Base-by-base conservation (phyloP, 2,113 vertebrate genomes). In the Chrysochloris asiatica region DNA sequence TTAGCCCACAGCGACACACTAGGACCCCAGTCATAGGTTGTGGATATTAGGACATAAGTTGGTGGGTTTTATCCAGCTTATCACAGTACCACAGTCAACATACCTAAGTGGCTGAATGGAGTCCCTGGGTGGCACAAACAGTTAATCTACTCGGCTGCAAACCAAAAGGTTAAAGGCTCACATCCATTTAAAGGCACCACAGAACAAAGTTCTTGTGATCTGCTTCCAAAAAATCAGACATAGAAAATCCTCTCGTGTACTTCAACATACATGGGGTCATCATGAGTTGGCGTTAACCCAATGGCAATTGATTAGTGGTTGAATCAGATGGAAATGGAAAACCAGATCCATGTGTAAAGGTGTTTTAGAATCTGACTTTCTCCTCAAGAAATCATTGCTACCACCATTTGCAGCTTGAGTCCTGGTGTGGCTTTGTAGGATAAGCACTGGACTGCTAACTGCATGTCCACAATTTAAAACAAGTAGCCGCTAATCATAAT, bases 241-340 rank as follows among this genome's bases (percentile, higher is more conserved):
- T 41, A 21, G 67, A n/a, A 69, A 41, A 19, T 19, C n/a, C n/a
- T 67, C 65, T 36, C 17, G 65, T n/a, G n/a, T 69, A 69, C 65
- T 69, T 36, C 38, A 17, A 69, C 65, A 36, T 17, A 38, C 16
- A 21, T 69, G n/a, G 36, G 4, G n/a, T 33, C 13, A 14, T 6
- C 59, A 33, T 33, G 59, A 63, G 59, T 63, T 3, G 12, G 9
- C 10, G 14, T 14, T 14, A 5, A 63, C 28, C 59, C 59, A 63
- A 63, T 13, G 26, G 59, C 59, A 63, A 63, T 3, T 33, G 59
- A 30, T 61, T 36, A 22, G 30, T 83, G 41, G 36, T 43, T 72
- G 52, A 80, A 81, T 81, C 24, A 84, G 9, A 47, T 83, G 24
- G n/a, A 86, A 72, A 11, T 76, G 36, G 45, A 77, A 95, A 81